Percentiles rank a stretch among this genome's conserved stretches.
Evolutionary conservation across 2,888 invertebrate genomes (phyloP).

Genomic region (Drosophila limbata): DNA sequence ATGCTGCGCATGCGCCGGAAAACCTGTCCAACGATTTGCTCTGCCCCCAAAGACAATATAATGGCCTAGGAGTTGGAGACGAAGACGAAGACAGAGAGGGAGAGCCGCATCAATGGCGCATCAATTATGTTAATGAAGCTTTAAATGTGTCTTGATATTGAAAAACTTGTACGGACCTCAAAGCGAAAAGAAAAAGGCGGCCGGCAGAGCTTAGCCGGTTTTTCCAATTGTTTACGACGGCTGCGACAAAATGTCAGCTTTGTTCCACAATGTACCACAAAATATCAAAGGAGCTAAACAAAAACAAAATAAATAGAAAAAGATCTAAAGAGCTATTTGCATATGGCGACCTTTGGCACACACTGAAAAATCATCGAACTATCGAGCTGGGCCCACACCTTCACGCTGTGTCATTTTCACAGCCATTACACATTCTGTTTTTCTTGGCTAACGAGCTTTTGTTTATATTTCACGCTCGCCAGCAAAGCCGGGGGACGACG

Average conservation of each 20-base stretch:
- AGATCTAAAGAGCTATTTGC: constrained; percentile 61
- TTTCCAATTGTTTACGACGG: constrained; percentile 29
- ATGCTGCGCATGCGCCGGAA: constrained; percentile 63
- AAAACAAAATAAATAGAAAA: constrained; percentile 11
- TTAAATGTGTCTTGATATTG: constrained; percentile 75
- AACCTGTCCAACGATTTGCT: constrained; percentile 73
- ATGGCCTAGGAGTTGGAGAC: constrained; percentile 43
- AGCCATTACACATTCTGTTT: constrained; percentile 49
- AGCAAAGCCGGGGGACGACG: constrained; percentile 21
- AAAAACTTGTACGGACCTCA: constrained; percentile 57
- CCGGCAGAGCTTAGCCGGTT: constrained; percentile 61
- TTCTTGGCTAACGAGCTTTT: constrained; percentile 54
- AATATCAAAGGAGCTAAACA: constrained; percentile 7
- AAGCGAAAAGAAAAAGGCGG: constrained; percentile 25
- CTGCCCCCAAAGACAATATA: constrained; percentile 65
- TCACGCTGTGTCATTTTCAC: constrained; percentile 48
- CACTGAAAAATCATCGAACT: constrained; percentile 26
- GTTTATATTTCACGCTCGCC: constrained; percentile 43
- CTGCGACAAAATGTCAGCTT: constrained; percentile 50
- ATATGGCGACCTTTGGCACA: constrained; percentile 65
- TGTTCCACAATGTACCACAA: constrained; percentile 32
- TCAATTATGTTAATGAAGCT: constrained; percentile 79
- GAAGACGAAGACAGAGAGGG: constrained; percentile 1
- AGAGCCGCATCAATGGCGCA: constrained; percentile 70
- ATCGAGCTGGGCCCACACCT: constrained; percentile 35